Conservation (phyloP, 2,797 vertebrate species). For the Trematomus bernacchii region DNA sequence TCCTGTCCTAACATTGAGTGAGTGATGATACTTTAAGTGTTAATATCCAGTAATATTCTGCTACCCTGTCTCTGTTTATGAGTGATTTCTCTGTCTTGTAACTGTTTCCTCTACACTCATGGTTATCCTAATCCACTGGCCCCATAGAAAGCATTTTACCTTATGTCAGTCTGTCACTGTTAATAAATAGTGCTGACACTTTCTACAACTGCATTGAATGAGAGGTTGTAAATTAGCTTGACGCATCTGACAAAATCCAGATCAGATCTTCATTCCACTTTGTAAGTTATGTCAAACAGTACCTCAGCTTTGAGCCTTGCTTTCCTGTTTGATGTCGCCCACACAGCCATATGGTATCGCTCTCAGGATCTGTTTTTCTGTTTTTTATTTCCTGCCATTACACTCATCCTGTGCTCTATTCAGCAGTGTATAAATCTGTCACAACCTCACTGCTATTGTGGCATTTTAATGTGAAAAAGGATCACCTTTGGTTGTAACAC, state of each 20-base stretch:
- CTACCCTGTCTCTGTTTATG: slow-evolving; percentile 11
- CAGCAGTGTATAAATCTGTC: slow-evolving; percentile 72
- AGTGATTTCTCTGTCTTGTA: slow-evolving; percentile 40
- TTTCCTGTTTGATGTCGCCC: slow-evolving; percentile 72
- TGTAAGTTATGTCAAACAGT: slow-evolving; percentile 76
- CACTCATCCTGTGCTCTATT: slow-evolving; percentile 55
- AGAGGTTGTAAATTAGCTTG: slow-evolving; percentile 66
- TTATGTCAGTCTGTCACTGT: slow-evolving; percentile 45
- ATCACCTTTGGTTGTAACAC: slow-evolving; percentile 45
- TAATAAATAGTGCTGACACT: slow-evolving; percentile 52
- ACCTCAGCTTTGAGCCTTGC: slow-evolving; percentile 69
- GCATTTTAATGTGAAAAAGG: slow-evolving; percentile 49
- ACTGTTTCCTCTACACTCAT: slow-evolving; percentile 44
- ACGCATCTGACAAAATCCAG: slow-evolving; percentile 65
- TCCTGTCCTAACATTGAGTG: slow-evolving; percentile 3
- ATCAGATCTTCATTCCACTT: slow-evolving; percentile 74
- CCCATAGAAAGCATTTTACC: slow-evolving; percentile 43
- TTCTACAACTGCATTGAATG: slow-evolving; percentile 30
- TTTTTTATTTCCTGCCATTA: slow-evolving; percentile 65
- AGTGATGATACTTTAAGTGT: neutral
- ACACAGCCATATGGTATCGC: slow-evolving; percentile 73
- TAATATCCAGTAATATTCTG: slow-evolving; percentile 19
- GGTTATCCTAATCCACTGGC: slow-evolving; percentile 44
- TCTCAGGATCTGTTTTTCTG: slow-evolving; percentile 59
- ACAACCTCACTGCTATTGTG: slow-evolving; percentile 42